Evolutionary conservation across 2,113 vertebrate genomes (phyloP).

Genomic region (Cettia cetti): DNA sequence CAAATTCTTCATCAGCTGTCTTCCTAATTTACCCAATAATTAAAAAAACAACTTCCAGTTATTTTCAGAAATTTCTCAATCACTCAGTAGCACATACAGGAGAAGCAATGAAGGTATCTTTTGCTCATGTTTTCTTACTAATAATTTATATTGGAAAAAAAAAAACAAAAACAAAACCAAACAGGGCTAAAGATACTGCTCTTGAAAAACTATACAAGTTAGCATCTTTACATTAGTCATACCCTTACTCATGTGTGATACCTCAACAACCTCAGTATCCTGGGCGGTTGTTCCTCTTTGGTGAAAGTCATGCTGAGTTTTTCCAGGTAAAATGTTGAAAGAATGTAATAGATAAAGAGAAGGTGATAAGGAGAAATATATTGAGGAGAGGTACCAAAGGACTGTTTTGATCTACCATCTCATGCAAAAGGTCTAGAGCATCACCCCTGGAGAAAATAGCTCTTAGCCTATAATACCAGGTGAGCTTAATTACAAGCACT

Average conservation of each 20-base stretch:
- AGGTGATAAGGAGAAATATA: background rate
- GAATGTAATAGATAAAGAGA: background rate
- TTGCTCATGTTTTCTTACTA: background rate
- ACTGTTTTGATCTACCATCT: background rate
- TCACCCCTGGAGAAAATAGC: background rate
- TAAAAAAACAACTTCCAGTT: background rate
- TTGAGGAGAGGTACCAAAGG: background rate
- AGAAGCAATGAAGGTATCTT: background rate
- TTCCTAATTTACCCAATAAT: background rate
- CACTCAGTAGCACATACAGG: background rate
- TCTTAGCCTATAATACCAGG: background rate
- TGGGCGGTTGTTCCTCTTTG: background rate
- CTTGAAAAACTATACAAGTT: background rate
- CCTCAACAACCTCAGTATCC: background rate
- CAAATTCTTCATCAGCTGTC: background rate
- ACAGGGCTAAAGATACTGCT: background rate
- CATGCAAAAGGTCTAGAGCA: background rate
- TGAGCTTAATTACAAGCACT: background rate
- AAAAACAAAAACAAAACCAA: background rate
- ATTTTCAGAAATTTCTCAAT: background rate
- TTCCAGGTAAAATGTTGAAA: background rate
- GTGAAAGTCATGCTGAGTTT: background rate
- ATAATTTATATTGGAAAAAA: background rate
- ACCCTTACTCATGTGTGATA: background rate
- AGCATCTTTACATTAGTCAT: background rate